Evolutionary conservation across 2,113 vertebrate genomes (phyloP), one percentile per base, ranked within the genome.

Genomic region (Brienomyrus brachyistius): DNA sequence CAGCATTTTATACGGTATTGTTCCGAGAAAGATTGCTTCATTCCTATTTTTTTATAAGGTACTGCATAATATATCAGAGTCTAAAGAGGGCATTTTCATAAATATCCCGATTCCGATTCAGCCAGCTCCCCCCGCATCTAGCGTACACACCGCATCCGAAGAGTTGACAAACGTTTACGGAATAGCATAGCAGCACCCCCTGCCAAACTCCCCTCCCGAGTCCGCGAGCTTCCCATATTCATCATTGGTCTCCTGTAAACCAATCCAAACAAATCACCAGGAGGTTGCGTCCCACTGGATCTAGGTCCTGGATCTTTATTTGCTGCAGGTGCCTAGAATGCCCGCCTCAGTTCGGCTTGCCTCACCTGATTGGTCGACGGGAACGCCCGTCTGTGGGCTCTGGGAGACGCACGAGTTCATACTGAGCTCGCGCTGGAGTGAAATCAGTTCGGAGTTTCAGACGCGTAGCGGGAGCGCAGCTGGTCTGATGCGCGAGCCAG

Each of bases 401-500:
- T 93, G 91, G 91, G 91, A 90, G 93, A 94, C 93, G 95, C 95
- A 95, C 93, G 95, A 95, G 96, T 93, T 95, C 94, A 94, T 95
- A 94, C 94, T 54, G 93, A 92, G 95, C 94, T 91, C 93, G 82
- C 92, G 92, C 89, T 92, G 82, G 93, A 94, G 91, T 86, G 92
- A 90, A 92, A 92, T 88, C 93, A 90, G 82, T 84, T 92, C 94
- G 94, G 94, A 95, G 94, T 95, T 92, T 93, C 45, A 15, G 82
- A 84, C 43, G 82, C 93, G 95, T 94, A 94, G 93, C 94, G 93
- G 94, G 93, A 92, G 94, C 93, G 92, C 92, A 93, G 94, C 93
- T 90, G 94, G 94, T 95, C 95, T 90, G 94, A 96, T 95, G 96
- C 93, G 92, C 94, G 92, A 95, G 94, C 92, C 95, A 93, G 94